A percentile compares a stretch with the other conserved stretches of the same genome.
Conservation (phyloP, 2,888 invertebrate genomes). For the Lasioglossum lativentre region DNA sequence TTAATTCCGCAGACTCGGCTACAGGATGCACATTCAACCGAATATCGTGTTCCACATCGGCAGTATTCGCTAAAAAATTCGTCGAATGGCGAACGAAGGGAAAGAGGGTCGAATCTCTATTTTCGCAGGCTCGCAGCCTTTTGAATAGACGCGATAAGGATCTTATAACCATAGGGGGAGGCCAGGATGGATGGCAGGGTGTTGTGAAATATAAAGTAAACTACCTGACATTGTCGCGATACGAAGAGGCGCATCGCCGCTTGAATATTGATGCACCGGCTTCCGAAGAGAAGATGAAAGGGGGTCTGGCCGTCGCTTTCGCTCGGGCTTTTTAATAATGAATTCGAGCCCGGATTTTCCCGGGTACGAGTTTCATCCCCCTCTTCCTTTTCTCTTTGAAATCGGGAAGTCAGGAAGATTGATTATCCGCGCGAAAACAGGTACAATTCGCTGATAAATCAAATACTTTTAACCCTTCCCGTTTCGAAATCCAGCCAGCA, state of each 20-base stretch:
- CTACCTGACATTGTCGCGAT: conserved; percentile 74
- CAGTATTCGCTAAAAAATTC: background rate
- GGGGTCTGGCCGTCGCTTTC: conserved; percentile 6
- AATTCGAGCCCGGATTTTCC: conserved; percentile 58
- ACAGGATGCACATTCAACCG: background rate
- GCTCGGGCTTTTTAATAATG: conserved; percentile 59
- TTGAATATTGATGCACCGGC: conserved; percentile 75
- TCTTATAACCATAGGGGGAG: conserved; percentile 69
- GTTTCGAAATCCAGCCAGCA: background rate
- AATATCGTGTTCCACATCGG: background rate
- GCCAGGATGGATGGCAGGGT: conserved; percentile 68
- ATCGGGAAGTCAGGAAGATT: conserved; percentile 21
- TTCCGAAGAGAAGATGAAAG: conserved; percentile 54
- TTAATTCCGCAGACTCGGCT: background rate
- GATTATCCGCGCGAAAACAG: background rate
- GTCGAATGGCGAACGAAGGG: conserved; percentile 29
- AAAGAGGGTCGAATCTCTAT: conserved; percentile 72
- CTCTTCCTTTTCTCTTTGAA: conserved; percentile 15
- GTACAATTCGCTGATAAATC: background rate
- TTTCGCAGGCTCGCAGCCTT: conserved; percentile 72
- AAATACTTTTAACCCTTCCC: background rate
- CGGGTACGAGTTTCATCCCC: background rate
- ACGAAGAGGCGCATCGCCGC: conserved; percentile 66
- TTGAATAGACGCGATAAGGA: conserved; percentile 78
- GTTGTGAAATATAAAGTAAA: conserved; percentile 80